phyloP scores from a whole-genome alignment of 35 echinoderm and acorn worm species.

The Chiridota heheva region DNA sequence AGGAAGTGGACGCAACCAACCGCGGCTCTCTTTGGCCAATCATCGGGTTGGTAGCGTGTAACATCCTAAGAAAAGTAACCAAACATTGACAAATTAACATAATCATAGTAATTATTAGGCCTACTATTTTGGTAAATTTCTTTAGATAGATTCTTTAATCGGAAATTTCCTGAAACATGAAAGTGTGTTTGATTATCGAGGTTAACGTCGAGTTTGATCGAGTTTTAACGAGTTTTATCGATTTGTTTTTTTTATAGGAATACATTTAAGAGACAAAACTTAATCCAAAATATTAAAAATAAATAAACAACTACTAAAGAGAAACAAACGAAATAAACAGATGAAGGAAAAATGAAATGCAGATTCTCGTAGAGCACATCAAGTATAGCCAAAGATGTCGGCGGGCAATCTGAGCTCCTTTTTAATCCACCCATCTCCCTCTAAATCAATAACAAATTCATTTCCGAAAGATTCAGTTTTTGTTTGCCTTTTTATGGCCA shows the following conservation, averaged over 20 bases:
- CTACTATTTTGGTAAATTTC: not conserved
- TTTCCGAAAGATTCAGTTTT: too few species aligned
- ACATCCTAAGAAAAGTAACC: conserved; percentile 64
- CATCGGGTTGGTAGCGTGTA: conserved; percentile 50
- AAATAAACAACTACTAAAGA: too few species aligned
- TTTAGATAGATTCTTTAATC: not conserved
- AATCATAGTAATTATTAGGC: not conserved
- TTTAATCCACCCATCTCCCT: too few species aligned
- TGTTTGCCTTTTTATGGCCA: too few species aligned
- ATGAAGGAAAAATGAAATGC: too few species aligned
- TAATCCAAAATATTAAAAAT: too few species aligned
- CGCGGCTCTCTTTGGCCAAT: conserved; percentile 72
- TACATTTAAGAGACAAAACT: too few species aligned
- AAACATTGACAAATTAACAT: not conserved
- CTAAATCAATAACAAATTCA: too few species aligned
- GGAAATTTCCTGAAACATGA: not conserved
- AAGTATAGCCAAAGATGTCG: too few species aligned
- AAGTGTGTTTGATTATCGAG: not conserved
- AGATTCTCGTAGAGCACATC: too few species aligned
- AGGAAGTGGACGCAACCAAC: conserved; percentile 90
- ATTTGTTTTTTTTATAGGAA: not conserved
- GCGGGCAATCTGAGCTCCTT: too few species aligned
- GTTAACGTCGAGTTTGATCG: not conserved
- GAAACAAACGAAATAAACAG: too few species aligned
- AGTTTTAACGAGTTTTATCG: not conserved